Conservation (phyloP, 1,140 invertebrate genomes). For the Apocrypta bakeri region DNA sequence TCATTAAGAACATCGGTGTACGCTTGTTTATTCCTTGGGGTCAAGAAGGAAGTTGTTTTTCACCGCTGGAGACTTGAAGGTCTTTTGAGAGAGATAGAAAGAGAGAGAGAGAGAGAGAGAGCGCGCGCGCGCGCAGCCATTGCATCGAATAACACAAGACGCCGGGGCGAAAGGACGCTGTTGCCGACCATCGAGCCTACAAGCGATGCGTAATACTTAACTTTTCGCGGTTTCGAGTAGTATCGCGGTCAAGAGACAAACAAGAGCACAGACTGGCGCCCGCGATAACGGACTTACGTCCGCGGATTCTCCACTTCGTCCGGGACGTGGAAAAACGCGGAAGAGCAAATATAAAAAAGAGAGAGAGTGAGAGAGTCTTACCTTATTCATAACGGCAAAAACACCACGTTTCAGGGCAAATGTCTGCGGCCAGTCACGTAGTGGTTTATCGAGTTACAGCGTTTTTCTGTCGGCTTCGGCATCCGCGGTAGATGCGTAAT, state of each 20-base stretch:
- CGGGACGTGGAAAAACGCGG: neutral
- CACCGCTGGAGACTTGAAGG: neutral
- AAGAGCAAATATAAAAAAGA: neutral
- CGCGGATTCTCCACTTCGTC: neutral
- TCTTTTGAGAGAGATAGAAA: too few species aligned
- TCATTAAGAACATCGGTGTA: too few species aligned
- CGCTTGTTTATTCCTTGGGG: neutral
- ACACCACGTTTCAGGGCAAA: conserved; percentile 12
- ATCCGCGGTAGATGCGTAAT: neutral
- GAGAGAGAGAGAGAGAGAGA: too few species aligned
- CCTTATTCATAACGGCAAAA: conserved; percentile 49
- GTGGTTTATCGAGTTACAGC: neutral
- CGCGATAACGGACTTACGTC: neutral
- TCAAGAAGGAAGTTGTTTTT: neutral
- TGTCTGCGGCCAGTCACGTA: neutral
- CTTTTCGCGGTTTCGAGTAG: neutral
- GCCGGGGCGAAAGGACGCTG: neutral
- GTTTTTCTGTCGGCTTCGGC: neutral
- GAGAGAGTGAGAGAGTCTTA: neutral
- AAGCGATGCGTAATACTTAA: neutral
- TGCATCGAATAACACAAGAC: neutral
- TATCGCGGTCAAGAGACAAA: neutral
- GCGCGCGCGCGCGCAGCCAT: neutral
- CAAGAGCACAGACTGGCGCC: neutral
- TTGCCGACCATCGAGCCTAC: neutral